phyloP scores from a whole-genome alignment of 2,797 vertebrate species.

The Spheniscus humboldti region DNA sequence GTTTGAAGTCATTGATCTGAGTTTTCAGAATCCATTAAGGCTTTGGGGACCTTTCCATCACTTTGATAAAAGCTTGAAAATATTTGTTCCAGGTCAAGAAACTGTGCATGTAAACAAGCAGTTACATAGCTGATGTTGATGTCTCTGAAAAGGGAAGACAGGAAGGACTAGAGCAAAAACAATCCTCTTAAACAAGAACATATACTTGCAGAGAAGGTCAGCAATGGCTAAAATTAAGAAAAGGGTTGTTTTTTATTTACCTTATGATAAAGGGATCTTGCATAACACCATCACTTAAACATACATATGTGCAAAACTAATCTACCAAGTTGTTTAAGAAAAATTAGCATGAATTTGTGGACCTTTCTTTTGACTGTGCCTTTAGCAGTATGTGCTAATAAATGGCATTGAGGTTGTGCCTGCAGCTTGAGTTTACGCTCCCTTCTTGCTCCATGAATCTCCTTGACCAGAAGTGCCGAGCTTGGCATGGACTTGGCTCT shows the following conservation, averaged over 20 bases:
- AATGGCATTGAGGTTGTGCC: not conserved
- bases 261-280: not conserved
- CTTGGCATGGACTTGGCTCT: not conserved
- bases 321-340: not conserved
- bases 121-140: not conserved
- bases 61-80: not conserved
- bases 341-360: not conserved
- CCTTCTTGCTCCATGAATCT: not conserved
- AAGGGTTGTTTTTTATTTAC: not conserved
- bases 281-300: not conserved
- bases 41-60: not conserved
- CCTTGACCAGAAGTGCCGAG: not conserved
- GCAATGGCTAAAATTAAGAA: not conserved
- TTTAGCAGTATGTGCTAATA: not conserved
- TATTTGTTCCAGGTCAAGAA: not conserved
- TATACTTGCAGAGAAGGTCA: not conserved
- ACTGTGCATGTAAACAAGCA: not conserved
- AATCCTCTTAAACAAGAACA: not conserved
- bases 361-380: not conserved
- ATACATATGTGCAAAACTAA: fast-evolving
- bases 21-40: not conserved
- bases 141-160: not conserved
- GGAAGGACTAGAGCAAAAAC: not conserved
- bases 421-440: not conserved
- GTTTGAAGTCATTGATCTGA: not conserved